These are phyloP conservation scores for Mustela nigripes DNA, from an alignment of 2,113 vertebrate genomes.

Conservation along the genomic window DNA sequence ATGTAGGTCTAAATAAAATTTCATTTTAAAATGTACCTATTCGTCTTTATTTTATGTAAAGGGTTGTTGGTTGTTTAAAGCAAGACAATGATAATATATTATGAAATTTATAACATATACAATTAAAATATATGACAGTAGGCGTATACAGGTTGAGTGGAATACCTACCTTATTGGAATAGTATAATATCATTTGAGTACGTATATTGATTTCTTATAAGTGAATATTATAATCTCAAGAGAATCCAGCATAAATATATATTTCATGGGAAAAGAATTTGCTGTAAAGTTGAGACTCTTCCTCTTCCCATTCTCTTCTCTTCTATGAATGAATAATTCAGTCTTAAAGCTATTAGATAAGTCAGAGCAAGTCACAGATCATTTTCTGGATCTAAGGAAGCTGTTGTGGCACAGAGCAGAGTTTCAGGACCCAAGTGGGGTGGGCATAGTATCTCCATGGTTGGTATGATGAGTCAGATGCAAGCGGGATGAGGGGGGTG, in stretches of 20 bases:
- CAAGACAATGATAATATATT: neutral
- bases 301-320: neutral
- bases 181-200: neutral
- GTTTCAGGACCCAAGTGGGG: neutral
- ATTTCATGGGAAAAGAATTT: neutral
- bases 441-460: neutral
- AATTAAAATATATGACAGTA: neutral
- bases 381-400: neutral
- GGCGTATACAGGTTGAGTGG: fast-evolving
- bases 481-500: neutral
- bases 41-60: neutral
- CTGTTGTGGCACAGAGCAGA: neutral
- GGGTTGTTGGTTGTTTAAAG: neutral
- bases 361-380: neutral
- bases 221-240: neutral
- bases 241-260: neutral
- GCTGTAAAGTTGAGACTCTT: neutral
- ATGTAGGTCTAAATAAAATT: neutral
- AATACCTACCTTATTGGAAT: neutral
- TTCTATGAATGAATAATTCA: neutral
- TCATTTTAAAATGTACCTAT: neutral
- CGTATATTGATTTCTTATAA: neutral
- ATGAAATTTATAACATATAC: neutral
- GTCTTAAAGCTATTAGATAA: neutral
- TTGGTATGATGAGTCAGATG: neutral